Evolutionary conservation across 2,888 invertebrate species (phyloP).

Genomic region (Oxyteleia sp.): DNA sequence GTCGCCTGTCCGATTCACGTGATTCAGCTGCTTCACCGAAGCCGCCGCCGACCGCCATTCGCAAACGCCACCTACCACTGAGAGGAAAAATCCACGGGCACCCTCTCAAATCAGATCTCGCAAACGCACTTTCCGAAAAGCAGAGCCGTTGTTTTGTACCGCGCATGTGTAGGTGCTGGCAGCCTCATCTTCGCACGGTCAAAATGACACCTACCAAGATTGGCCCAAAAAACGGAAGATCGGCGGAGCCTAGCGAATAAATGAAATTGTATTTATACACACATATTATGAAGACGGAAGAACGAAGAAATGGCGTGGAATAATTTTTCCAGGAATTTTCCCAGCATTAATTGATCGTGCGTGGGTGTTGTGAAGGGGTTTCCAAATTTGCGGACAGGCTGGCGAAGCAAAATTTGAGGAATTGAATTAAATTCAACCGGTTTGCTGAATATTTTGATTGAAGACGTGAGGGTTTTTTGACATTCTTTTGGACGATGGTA

Average conservation of each 20-base stretch:
- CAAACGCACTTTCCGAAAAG: constrained; percentile 13
- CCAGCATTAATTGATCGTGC: constrained; percentile 55
- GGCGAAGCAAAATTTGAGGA: neutral
- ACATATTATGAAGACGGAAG: constrained; percentile 44
- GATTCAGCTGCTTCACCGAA: constrained; percentile 68
- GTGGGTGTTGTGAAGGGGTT: constrained; percentile 40
- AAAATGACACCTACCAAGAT: constrained; percentile 18
- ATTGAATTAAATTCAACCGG: neutral
- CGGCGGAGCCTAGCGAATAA: constrained; percentile 46
- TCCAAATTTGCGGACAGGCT: constrained; percentile 40
- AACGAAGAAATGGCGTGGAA: constrained; percentile 55
- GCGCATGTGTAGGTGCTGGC: constrained; percentile 67
- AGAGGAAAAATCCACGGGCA: neutral
- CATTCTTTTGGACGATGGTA: neutral
- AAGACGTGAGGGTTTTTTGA: neutral
- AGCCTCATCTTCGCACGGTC: constrained; percentile 67
- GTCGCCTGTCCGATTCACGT: constrained; percentile 76
- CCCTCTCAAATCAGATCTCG: constrained; percentile 28
- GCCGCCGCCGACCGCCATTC: constrained; percentile 55
- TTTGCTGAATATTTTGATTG: constrained; percentile 3
- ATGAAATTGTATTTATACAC: constrained; percentile 35
- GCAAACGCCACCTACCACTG: constrained; percentile 7
- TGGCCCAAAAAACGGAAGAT: constrained; percentile 19
- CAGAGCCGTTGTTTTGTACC: constrained; percentile 38
- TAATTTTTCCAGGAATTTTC: constrained; percentile 70